Evolutionary conservation across 2,113 vertebrate species (phyloP), one percentile per base, ranked within the genome.

Genomic region (Penelope pileata): DNA sequence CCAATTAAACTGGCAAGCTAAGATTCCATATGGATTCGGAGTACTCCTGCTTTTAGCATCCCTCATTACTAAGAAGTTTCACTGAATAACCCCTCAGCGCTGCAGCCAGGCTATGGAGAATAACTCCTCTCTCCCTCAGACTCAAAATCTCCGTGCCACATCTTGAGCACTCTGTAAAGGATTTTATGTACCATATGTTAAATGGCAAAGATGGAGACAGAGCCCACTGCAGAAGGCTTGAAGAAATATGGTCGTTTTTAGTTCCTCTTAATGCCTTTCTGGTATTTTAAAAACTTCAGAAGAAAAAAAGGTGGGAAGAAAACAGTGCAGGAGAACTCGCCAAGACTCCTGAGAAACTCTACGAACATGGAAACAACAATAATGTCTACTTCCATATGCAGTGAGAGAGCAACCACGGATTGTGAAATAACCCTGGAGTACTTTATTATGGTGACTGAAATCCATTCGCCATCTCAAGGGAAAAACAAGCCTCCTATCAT

Each of bases 391-490:
- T 85, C 72, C 82, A 85, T 47, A 56, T 47, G 75, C 81, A 30
- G 27, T 59, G 50, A 83, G 78, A 89, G 43, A 89, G 48, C 48
- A 94, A 85, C 84, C 78, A 80, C 67, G 74, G 34, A 76, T 17
- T 76, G 75, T 56, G 75, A 87, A 95, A 92, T 63, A 79, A 38
- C 42, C 70, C 84, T 29, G 58, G 40, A 82, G 73, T 67, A 34
- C 70, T 89, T 85, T 34, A 59, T 38, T 72, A 72, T 38, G 72
- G 78, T 91, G 87, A 95, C 82, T 92, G 81, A 91, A 82, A 85
- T 6, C 13, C 59, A 54, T 66, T 91, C 77, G 85, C 27, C 22
- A 56, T 29, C 91, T 85, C 67, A 79, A 27, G 45, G 42, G 66
- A 92, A 85, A 89, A 92, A 34, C 36, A 58, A 91, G 34, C 21